Evolutionary conservation across 2,888 invertebrate genomes (phyloP).

Genomic region (Epistrophe eligans): DNA sequence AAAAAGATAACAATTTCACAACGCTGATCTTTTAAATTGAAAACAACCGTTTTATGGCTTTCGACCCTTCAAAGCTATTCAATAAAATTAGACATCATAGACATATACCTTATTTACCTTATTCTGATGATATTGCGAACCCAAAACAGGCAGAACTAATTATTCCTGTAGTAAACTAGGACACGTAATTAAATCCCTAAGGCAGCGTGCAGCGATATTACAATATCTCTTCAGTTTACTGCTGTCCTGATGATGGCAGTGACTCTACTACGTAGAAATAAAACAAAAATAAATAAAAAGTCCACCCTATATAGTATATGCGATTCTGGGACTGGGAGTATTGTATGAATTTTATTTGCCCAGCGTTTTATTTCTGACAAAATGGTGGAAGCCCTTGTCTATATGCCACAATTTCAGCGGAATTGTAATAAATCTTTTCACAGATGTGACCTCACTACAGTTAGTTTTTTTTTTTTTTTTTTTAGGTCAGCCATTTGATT

Average conservation of each 20-base stretch:
- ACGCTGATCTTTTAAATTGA: not conserved
- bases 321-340: not conserved
- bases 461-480: too few relatives aligned
- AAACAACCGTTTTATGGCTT: slow-evolving; percentile 21
- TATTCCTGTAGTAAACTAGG: slow-evolving; percentile 22
- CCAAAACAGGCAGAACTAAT: slow-evolving; percentile 14
- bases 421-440: slow-evolving; percentile 51
- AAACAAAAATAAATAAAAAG: slow-evolving; percentile 5
- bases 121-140: not conserved
- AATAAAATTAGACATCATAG: slow-evolving; percentile 2
- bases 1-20: slow-evolving; percentile 2
- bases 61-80: slow-evolving; percentile 21
- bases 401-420: slow-evolving; percentile 30
- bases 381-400: slow-evolving; percentile 25
- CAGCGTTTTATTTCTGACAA: slow-evolving; percentile 26
- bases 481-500: slow-evolving; percentile 18
- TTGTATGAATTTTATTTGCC: slow-evolving; percentile 27
- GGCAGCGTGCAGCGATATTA: slow-evolving; percentile 23
- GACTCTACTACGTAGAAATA: not conserved
- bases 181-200: slow-evolving; percentile 34
- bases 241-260: not conserved
- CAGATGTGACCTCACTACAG: slow-evolving; percentile 10
- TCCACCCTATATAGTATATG: not conserved
- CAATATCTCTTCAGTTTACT: not conserved
- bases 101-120: not conserved